Percentiles rank a stretch among this genome's conserved stretches.
phyloP scores from a whole-genome alignment of 2,888 invertebrate genomes.

The Dolichomitus sp. region DNA sequence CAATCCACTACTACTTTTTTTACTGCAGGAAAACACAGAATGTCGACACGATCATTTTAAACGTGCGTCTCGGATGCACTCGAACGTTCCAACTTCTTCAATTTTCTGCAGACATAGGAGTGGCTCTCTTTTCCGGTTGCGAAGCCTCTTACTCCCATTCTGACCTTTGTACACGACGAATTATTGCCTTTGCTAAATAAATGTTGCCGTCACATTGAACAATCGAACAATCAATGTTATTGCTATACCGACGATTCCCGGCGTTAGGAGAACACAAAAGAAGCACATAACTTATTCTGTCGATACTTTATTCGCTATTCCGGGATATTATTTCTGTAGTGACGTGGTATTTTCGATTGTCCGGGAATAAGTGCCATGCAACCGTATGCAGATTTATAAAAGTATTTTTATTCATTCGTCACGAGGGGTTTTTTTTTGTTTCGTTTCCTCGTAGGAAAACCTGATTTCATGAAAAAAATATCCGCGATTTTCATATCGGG shows the following conservation, averaged over 20 bases:
- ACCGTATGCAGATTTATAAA: background rate
- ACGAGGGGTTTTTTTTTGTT: background rate
- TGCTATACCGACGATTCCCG: background rate
- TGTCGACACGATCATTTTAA: slow-evolving; percentile 13
- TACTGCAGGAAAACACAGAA: background rate
- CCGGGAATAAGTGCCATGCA: background rate
- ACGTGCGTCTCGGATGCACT: slow-evolving; percentile 1
- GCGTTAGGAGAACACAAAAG: background rate
- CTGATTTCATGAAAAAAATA: no score
- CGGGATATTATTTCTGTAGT: background rate
- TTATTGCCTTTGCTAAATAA: slow-evolving; percentile 18
- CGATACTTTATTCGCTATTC: slow-evolving; percentile 19
- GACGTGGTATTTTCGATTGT: background rate
- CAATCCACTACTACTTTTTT: background rate
- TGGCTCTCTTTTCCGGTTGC: background rate
- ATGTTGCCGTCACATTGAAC: background rate
- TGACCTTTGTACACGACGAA: background rate
- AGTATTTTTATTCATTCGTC: background rate
- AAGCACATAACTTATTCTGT: slow-evolving; percentile 6
- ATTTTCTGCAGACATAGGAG: slow-evolving; percentile 21
- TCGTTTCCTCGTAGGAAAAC: no score
- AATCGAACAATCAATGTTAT: slow-evolving; percentile 1
- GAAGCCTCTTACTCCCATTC: background rate
- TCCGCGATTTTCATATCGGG: no score
- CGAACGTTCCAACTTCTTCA: background rate